Base-by-base conservation (phyloP, 2,113 vertebrate genomes). In the Cygnus atratus region DNA sequence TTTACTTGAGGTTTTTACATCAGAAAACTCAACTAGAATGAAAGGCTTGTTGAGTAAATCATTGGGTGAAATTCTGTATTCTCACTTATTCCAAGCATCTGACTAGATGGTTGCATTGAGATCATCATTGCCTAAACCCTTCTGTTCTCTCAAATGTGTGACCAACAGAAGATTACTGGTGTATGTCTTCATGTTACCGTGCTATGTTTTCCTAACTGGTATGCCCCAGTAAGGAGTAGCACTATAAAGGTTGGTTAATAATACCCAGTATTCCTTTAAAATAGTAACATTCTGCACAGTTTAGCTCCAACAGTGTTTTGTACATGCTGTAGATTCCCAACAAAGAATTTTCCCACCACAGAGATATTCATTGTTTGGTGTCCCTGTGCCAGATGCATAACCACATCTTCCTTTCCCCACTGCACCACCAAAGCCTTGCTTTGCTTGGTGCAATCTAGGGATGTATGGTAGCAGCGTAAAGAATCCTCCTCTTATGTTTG, bases 1-100 rank as follows among this genome's bases (percentile, higher is more conserved):
- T 72, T 88, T n/a, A 16, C 16, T 91, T 70, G 33, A 81, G 90
- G 33, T 67, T 95, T 90, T 87, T 70, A 78, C 73, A 92, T 88
- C 82, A 90, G 81, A 92, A 96, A 90, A 33, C 66, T 88, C 39
- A 78, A 46, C 70, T 87, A 70, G 33, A 87, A 91, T 20, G 87
- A 92, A 74, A 67, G 33, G 13, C 43, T 90, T 63, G 25, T 50
- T 58, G 62, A 78, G 54, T 84, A 90, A 81, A 87, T 82, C 84
- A 75, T 37, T 92, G 62, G 70, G 54, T 93, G 88, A 84, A 79
- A 87, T 72, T 84, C 88, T 92, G 24, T 87, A 75, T 87, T 72
- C 70, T 81, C 18, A 55, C 24, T 92, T 93, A 92, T 89, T 90
- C 31, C 54, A 83, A 63, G 20, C 50, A 76, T 70, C 33, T 4